Evolutionary conservation across 2,888 invertebrate species (phyloP), one percentile per base, ranked within the genome.

Genomic region (Plebejus melissa): DNA sequence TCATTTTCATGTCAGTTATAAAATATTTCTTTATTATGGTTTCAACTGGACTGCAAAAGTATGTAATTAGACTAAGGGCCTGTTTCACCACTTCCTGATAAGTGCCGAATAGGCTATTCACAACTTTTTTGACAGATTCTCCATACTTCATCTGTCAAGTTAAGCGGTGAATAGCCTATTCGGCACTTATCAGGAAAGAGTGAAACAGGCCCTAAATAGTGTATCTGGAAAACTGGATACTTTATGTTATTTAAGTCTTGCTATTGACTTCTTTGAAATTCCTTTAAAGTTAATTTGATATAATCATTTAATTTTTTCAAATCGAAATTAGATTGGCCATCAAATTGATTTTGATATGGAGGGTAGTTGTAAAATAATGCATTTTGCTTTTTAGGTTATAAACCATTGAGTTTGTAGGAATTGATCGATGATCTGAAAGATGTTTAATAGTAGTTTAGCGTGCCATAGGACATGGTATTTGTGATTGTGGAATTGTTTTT

Each of bases 401-500:
- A 72, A 72, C 54, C 72, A 32, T 72, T 72, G 50, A 58, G 46
- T 60, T 75, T 46, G 79, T 80, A 79, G 81, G 80, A 81, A 81
- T 82, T 82, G 81, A 80, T 79, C 80, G 79, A 82, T 83, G 86
- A 87, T 86, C 86, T 86, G 86, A 86, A 75, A 77, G 78, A 77
- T 80, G 77, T 79, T 79, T 81, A 80, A 80, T 78, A 77, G 76
- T 80, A 77, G 77, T 71, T 77, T 76, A 60, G 80, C 75, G 84
- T 85, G 85, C 83, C 85, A 85, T 85, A 83, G 70, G 60, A 80
- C 80, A 78, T 76, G 77, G 79, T 81, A 80, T 79, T 81, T 79
- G 82, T 83, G 80, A 81, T 86, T 82, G 84, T 83, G 83, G 84
- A 84, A 83, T 85, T 85, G 82, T 82, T 82, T 85, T 82, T 81